Percentiles rank a stretch among this genome's conserved stretches.
These are phyloP conservation scores for Xyrichtys novacula DNA, from an alignment of 2,797 vertebrate genomes.

Conservation along the genomic window DNA sequence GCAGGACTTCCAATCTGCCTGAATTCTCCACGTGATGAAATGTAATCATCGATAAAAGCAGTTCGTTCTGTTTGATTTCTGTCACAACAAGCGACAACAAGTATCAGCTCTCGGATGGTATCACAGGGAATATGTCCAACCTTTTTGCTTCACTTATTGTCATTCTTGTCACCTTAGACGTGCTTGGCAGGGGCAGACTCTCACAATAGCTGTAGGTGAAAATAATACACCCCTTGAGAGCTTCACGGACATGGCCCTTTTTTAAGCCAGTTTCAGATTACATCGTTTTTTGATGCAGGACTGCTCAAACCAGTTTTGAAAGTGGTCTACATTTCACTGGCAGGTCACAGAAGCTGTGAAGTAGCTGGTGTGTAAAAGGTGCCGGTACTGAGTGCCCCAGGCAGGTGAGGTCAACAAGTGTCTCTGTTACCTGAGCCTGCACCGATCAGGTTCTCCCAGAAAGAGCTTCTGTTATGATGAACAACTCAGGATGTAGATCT, in stretches of 20 bases:
- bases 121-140: constrained; percentile 55
- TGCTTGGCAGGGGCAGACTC: constrained; percentile 38
- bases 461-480: constrained; percentile 58
- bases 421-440: constrained; percentile 64
- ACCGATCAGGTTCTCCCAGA: constrained; percentile 65
- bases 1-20: constrained; percentile 23
- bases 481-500: constrained; percentile 34
- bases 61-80: constrained; percentile 56
- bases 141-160: constrained; percentile 61
- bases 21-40: constrained; percentile 48
- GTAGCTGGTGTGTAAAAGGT: constrained; percentile 62
- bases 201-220: constrained; percentile 58
- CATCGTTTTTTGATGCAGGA: constrained; percentile 72
- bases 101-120: constrained; percentile 40
- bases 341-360: constrained; percentile 62
- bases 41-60: constrained; percentile 57
- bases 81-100: constrained; percentile 70
- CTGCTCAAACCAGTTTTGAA: constrained; percentile 78
- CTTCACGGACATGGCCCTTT: constrained; percentile 50
- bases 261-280: constrained; percentile 71
- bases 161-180: constrained; percentile 57
- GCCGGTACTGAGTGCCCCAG: constrained; percentile 53
- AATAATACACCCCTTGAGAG: constrained; percentile 65
- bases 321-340: constrained; percentile 57
- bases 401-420: constrained; percentile 63